A percentile compares a stretch with the other conserved stretches of the same genome.
Evolutionary conservation across 2,888 invertebrate genomes (phyloP).

Genomic region (Pyralis farinalis): DNA sequence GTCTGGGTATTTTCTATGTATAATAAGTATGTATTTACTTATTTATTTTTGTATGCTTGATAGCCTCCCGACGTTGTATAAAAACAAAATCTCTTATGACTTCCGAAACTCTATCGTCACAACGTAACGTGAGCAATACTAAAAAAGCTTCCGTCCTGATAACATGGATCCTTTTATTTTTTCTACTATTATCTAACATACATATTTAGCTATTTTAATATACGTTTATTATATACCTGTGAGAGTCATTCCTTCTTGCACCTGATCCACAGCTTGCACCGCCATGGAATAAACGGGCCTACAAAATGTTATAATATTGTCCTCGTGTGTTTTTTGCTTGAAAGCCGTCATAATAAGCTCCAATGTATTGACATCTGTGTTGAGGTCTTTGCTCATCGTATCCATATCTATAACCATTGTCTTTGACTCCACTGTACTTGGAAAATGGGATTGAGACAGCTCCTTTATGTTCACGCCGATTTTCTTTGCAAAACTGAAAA

Average conservation of each 20-base stretch:
- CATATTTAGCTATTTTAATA: too few relatives aligned
- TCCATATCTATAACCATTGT: constrained; percentile 34
- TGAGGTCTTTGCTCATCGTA: constrained; percentile 63
- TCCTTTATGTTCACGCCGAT: constrained; percentile 63
- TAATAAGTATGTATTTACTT: too few relatives aligned
- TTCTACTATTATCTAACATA: too few relatives aligned
- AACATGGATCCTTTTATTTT: too few relatives aligned
- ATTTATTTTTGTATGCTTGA: too few relatives aligned
- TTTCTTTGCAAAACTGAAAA: constrained; percentile 66
- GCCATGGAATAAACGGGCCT: constrained; percentile 89
- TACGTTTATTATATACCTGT: constrained; percentile 72
- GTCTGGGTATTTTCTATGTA: too few relatives aligned
- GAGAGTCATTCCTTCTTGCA: constrained; percentile 81
- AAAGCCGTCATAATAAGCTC: constrained; percentile 88
- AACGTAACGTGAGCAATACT: too few relatives aligned
- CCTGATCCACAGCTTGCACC: constrained; percentile 84
- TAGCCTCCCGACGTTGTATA: too few relatives aligned
- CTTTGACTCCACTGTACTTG: constrained; percentile 46
- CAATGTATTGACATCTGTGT: constrained; percentile 82
- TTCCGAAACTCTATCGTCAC: too few relatives aligned
- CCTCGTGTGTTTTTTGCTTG: constrained; percentile 85
- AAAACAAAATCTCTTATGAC: too few relatives aligned
- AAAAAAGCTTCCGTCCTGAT: too few relatives aligned
- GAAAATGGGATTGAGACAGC: constrained; percentile 59
- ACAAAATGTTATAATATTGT: constrained; percentile 84